A percentile compares a stretch with the other conserved stretches of the same genome.
phyloP scores from a whole-genome alignment of 35 echinoderm and acorn worm genomes.

The Amphiura filiformis region DNA sequence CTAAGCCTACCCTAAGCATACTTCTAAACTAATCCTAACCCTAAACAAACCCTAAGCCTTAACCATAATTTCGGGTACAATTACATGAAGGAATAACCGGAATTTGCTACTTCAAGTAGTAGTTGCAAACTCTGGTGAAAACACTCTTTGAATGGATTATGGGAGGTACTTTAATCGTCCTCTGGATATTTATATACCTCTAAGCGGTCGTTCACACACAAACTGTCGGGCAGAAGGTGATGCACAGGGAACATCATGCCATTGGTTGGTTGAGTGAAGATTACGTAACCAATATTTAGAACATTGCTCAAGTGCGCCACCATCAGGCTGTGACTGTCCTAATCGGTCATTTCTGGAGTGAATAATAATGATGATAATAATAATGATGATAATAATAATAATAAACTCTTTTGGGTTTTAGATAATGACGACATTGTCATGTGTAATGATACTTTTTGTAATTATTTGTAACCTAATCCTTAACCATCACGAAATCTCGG shows the following conservation, averaged over 20 bases:
- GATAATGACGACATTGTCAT: background rate
- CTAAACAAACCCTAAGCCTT: no score
- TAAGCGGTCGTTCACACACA: conserved; percentile 72
- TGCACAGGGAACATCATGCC: conserved; percentile 99
- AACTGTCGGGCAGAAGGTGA: conserved; percentile 69
- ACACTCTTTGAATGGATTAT: no score
- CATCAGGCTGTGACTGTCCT: conserved; percentile 75
- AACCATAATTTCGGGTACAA: background rate
- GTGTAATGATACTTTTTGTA: background rate
- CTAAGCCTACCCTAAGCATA: no score
- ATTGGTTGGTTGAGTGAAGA: conserved; percentile 92
- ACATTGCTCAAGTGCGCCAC: conserved; percentile 78
- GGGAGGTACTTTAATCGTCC: background rate
- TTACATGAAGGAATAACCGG: background rate
- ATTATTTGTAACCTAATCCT: background rate
- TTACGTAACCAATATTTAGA: conserved; percentile 68
- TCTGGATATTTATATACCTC: background rate
- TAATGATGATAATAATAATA: background rate
- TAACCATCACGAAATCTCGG: background rate
- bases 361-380: background rate
- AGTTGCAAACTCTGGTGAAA: no score
- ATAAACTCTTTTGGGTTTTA: no score
- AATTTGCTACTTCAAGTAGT: background rate
- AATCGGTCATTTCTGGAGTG: background rate
- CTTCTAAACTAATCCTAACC: no score